These are phyloP conservation scores for Gobius niger DNA, from an alignment of 2,113 vertebrate genomes.

Conservation along the genomic window DNA sequence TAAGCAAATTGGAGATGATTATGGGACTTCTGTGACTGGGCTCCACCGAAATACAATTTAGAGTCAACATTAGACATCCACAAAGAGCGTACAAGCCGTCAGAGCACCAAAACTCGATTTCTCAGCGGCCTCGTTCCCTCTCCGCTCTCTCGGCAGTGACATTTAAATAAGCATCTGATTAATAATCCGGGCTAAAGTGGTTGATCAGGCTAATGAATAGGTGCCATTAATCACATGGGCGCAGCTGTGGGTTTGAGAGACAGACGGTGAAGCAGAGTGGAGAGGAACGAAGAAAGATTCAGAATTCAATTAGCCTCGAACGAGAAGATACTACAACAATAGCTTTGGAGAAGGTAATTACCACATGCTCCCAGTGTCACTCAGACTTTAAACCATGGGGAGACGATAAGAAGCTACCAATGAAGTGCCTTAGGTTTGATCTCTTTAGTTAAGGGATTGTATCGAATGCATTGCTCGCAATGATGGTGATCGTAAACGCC, in stretches of 20 bases:
- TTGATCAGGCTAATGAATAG: constrained; percentile 77
- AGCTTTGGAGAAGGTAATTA: constrained; percentile 28
- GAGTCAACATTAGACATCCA: constrained; percentile 6
- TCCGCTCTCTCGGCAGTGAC: constrained; percentile 53
- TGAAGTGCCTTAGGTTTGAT: neutral
- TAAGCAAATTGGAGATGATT: constrained; percentile 30
- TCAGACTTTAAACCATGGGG: neutral
- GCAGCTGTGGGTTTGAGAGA: constrained; percentile 43
- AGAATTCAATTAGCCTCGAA: constrained; percentile 28
- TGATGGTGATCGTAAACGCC: no score
- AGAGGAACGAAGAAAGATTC: constrained; percentile 3
- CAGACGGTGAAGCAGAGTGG: constrained; percentile 11
- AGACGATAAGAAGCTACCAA: neutral
- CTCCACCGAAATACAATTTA: constrained; percentile 1
- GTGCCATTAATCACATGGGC: constrained; percentile 70
- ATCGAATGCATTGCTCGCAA: no score
- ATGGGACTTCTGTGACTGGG: constrained; percentile 32
- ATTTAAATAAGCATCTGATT: constrained; percentile 79
- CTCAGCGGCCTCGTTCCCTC: constrained; percentile 65
- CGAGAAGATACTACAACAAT: constrained; percentile 28
- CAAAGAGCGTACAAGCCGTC: constrained; percentile 4
- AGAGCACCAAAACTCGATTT: constrained; percentile 49
- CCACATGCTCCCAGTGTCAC: constrained; percentile 1
- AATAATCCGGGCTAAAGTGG: constrained; percentile 73
- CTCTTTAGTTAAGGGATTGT: neutral